These are phyloP conservation scores for Uropsilus gracilis DNA, from an alignment of 2,113 vertebrate genomes.

Conservation along the genomic window DNA sequence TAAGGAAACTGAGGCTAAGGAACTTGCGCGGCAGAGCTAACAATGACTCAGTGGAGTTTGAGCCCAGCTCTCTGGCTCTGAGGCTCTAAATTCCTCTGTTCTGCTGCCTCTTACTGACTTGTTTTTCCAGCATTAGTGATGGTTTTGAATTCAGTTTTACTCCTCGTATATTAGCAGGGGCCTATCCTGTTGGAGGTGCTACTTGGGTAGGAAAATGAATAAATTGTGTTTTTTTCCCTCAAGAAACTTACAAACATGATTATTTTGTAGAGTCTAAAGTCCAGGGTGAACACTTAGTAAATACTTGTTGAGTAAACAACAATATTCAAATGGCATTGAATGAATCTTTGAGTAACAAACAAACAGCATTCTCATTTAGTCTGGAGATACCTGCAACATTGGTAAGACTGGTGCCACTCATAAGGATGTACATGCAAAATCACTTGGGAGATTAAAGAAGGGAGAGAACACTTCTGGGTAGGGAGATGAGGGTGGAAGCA, in stretches of 20 bases:
- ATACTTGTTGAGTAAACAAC: background rate
- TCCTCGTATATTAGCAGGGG: background rate
- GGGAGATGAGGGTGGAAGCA: background rate
- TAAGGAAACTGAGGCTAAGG: background rate
- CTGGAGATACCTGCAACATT: background rate
- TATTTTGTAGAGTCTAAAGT: background rate
- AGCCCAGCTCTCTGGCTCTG: background rate
- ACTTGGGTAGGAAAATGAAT: background rate
- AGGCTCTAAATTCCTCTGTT: background rate
- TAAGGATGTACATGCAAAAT: background rate
- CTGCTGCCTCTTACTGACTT: background rate
- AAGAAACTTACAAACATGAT: background rate
- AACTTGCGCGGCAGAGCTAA: background rate
- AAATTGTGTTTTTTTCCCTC: background rate
- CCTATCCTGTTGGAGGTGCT: background rate
- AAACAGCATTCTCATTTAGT: background rate
- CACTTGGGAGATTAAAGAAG: background rate
- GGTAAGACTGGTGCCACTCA: background rate
- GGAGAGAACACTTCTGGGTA: background rate
- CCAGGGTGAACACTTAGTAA: background rate
- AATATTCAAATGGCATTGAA: background rate
- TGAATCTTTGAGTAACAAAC: too few relatives aligned
- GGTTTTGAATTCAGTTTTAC: background rate
- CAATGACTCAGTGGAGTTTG: background rate
- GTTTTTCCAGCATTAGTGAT: background rate